A percentile compares a stretch with the other conserved stretches of the same genome.
Conservation (phyloP, 1,140 invertebrate species). For the Doryteuthis pealeii region DNA sequence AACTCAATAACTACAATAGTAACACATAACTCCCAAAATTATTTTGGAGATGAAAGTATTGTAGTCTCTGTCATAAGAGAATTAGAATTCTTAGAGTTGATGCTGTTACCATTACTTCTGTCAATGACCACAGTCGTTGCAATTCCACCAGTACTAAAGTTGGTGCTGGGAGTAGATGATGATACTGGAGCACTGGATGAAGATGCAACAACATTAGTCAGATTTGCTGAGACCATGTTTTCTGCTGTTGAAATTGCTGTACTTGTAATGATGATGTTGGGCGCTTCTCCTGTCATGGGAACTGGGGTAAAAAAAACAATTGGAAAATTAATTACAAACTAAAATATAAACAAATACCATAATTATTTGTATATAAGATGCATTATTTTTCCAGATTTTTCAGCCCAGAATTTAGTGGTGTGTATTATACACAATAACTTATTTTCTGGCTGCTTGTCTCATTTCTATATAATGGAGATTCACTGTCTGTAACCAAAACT, state of each 20-base stretch:
- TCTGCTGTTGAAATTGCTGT: conserved; percentile 11
- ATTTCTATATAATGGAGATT: not conserved
- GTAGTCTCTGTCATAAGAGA: not conserved
- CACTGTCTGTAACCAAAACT: too few species aligned
- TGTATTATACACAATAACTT: not conserved
- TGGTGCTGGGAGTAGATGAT: not conserved
- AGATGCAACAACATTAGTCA: not conserved
- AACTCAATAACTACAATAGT: too few species aligned
- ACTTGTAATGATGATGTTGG: conserved; percentile 11
- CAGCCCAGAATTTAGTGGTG: too few species aligned
- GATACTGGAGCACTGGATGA: conserved; percentile 3
- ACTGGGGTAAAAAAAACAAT: not conserved
- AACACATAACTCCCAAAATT: not conserved
- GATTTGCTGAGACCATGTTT: not conserved
- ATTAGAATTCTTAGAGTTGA: not conserved
- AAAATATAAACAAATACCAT: not conserved
- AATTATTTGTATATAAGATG: too few species aligned
- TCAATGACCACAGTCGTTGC: too few species aligned
- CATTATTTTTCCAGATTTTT: too few species aligned
- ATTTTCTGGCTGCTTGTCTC: not conserved
- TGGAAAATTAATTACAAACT: not conserved
- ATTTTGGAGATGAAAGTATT: not conserved
- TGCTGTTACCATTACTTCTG: not conserved
- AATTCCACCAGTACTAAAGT: not conserved
- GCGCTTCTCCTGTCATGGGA: not conserved